Base-by-base conservation (phyloP, 2,888 invertebrate genomes). In the Achlya flavicornis region DNA sequence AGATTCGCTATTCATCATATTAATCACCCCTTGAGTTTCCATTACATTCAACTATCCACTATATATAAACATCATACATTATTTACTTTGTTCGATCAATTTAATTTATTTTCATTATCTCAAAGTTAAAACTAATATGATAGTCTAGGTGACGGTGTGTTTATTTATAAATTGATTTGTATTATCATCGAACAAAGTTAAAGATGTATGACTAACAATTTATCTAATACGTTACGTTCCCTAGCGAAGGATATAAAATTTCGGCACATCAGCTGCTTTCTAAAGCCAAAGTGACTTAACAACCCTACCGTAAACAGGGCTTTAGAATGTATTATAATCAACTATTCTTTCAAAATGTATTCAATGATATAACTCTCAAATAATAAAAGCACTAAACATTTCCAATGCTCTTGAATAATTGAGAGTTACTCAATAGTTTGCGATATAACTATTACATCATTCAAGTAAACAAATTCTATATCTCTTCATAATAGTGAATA, bases 231-330 rank as follows among this genome's bases (percentile, higher is more conserved):
- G 63, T 61, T 63, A 66, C 63, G 63, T 64, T 68, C 57, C 61
- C 65, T 69, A 69, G 69, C 69, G 65, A 69, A 66, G 65, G 60
- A 64, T 69, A 64, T 66, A 69, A 70, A 69, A 67, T 63, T 70
- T 70, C 67, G 67, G 69, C 69, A 70, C 69, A 66, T 65, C 48
- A 63, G 61, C 66, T 63, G 63, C 58, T 63, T 64, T 8, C 64
- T 53, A 63, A 66, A 64, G 64, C 61, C 53, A 61, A 48, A 58
- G 58, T 63, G 38, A n/a, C 43, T 61, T 16, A 58, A 64, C 48
- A 58, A 58, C 35, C n/a, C 46, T 33, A 53, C n/a, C 19, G 53
- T 53, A 19, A 53, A 53, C 8, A 19, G 53, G 53, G 53, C 19
- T 53, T 53, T 53, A 53, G 53, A 53, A 53, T 53, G 6, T 19